Percentiles rank a stretch among this genome's conserved stretches.
Evolutionary conservation across 2,888 invertebrate genomes (phyloP).

Genomic region (Drosophila crucigera): DNA sequence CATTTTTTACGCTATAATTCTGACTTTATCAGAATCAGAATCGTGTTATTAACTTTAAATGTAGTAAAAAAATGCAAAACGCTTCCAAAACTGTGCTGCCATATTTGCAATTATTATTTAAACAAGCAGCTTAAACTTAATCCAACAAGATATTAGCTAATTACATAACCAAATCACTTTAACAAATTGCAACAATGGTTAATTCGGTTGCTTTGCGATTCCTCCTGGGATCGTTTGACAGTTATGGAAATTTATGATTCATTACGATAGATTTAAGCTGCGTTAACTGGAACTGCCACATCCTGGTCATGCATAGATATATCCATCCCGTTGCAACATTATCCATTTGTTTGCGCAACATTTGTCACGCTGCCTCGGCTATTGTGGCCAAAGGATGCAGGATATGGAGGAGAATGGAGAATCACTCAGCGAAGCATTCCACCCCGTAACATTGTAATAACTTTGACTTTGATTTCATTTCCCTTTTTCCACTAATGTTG

Average conservation of each 20-base stretch:
- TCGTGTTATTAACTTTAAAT: not conserved
- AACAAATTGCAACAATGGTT: constrained; percentile 46
- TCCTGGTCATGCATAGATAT: constrained; percentile 8
- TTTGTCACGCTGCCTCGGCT: constrained; percentile 66
- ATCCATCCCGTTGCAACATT: constrained; percentile 50
- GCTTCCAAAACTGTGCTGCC: not conserved
- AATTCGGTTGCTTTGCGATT: constrained; percentile 49
- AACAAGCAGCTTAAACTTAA: not conserved
- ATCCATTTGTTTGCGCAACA: constrained; percentile 81
- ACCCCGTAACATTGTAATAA: constrained; percentile 62
- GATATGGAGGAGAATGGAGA: constrained; percentile 41
- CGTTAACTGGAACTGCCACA: constrained; percentile 39
- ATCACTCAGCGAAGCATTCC: constrained; percentile 56
- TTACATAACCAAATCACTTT: constrained; percentile 50
- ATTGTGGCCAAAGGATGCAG: constrained; percentile 36
- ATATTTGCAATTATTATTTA: not conserved
- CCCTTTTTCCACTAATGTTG: constrained; percentile 67
- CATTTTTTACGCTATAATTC: too few relatives aligned
- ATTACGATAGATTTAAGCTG: constrained; percentile 56
- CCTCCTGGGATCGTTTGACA: constrained; percentile 58
- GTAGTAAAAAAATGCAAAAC: not conserved
- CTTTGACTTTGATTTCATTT: constrained; percentile 67
- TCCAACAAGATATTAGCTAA: constrained; percentile 53
- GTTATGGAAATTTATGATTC: constrained; percentile 79
- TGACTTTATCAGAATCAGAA: too few relatives aligned